Conservation (phyloP, 2,113 vertebrate genomes). For the Agapornis roseicollis region DNA sequence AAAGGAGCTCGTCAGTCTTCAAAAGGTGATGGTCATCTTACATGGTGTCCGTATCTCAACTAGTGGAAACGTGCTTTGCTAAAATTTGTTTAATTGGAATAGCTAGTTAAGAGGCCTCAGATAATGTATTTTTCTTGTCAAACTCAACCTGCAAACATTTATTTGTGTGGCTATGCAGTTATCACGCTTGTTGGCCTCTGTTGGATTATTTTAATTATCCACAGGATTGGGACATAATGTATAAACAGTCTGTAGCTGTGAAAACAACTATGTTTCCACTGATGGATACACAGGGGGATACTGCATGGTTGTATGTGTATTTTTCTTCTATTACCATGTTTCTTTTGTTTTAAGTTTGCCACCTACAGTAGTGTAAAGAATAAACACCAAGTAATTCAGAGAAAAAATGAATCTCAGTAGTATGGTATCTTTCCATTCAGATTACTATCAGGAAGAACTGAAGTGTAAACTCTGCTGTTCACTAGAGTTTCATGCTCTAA, state of each 20-base stretch:
- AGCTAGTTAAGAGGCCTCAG: background rate
- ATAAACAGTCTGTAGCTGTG: background rate
- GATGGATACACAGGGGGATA: background rate
- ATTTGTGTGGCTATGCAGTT: background rate
- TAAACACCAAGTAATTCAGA: background rate
- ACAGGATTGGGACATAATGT: background rate
- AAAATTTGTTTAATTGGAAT: background rate
- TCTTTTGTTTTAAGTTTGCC: background rate
- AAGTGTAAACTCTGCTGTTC: background rate
- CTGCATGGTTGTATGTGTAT: background rate
- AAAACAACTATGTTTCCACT: background rate
- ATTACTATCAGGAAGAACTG: background rate
- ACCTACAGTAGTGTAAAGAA: background rate
- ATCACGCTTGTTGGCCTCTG: background rate
- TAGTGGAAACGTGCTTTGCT: background rate
- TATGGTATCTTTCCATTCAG: background rate
- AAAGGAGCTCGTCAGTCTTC: background rate
- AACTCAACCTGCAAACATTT: background rate
- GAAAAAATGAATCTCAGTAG: background rate
- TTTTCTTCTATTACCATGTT: background rate
- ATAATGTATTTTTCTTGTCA: background rate
- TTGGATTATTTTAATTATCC: background rate
- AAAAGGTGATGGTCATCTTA: background rate
- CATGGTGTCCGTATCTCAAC: background rate
- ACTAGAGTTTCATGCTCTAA: background rate